Evolutionary conservation across 1,140 invertebrate species (phyloP), one percentile per base, ranked within the genome.

Genomic region (Pseudomyrmex flavicornis): DNA sequence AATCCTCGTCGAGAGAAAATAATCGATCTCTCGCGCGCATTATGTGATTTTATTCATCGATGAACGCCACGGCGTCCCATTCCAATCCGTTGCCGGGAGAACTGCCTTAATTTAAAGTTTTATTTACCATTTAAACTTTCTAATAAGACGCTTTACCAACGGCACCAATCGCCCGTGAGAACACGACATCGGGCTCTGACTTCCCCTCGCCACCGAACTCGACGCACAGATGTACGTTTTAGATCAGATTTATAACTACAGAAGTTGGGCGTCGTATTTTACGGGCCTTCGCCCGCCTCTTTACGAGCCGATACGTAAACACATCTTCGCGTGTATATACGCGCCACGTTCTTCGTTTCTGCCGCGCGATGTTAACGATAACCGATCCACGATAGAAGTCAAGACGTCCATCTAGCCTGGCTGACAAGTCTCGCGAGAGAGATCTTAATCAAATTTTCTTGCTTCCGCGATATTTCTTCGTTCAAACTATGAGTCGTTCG

Each of bases 51-150:
- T 54, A 59, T 80, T 80, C 66, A 80, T 80, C 76, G 66, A 13
- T 48, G n/a, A 72, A 59, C 54, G 70, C 10, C 10, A n/a, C 20
- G 10, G 17, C 20, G 20, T 17, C 9, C 15, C n/a, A 44, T n/a
- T 20, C 22, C 65, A n/a, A 17, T 10, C 13, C 26, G 62, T 35
- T 35, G 62, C 17, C 7, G 65, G 7, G 54, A 58, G 61, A 70
- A 70, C 54, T 70, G 76, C 76, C 2, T 80, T 80, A 80, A 80
- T 80, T 80, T 80, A 80, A 80, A 80, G 76, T 80, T 80, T 80
- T 80, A 80, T 80, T 80, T 80, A 80, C 66, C 76, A 80, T 80
- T 80, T 80, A 80, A 80, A 80, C 66, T 80, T 80, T 80, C 76
- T 80, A 80, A 80, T 80, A 80, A 80, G 66, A 80, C 66, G 44